Percentiles rank a stretch among this genome's conserved stretches.
phyloP scores from a whole-genome alignment of 2,113 vertebrate species.

The Tor tambroides region DNA sequence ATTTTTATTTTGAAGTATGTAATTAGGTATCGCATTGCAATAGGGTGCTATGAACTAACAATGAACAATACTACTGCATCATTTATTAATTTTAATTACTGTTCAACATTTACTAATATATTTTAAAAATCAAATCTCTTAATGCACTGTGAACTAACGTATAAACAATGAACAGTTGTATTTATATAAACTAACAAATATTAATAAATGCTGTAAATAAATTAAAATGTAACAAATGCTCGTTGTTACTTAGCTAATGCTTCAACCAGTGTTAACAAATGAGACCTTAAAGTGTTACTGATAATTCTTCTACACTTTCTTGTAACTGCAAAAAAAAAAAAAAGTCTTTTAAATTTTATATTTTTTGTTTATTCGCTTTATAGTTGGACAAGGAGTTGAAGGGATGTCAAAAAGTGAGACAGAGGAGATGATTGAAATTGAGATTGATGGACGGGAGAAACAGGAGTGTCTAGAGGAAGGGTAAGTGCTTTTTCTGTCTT shows the following conservation, averaged over 20 bases:
- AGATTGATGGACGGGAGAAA: constrained; percentile 96
- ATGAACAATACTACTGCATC: no score
- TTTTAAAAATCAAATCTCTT: no score
- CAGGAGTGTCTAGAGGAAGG: constrained; percentile 94
- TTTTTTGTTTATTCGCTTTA: constrained; percentile 9
- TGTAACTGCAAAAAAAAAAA: no score
- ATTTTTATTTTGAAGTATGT: neutral
- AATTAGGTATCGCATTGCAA: neutral
- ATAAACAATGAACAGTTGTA: neutral
- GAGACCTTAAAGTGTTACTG: neutral
- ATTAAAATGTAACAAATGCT: neutral
- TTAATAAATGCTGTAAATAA: neutral
- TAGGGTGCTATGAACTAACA: neutral
- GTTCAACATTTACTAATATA: neutral
- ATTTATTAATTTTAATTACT: neutral
- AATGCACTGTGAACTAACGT: neutral
- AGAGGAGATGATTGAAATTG: constrained; percentile 98
- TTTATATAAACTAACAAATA: no score
- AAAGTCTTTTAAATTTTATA: no score
- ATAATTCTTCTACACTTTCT: no score
- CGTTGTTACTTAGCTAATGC: neutral
- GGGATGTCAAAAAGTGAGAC: constrained; percentile 94
- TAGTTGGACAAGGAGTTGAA: constrained; percentile 54
- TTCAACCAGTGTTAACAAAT: neutral
- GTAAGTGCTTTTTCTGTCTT: constrained; percentile 68